phyloP scores from a whole-genome alignment of 2,888 invertebrate genomes.

The Lycophotia porphyrea region DNA sequence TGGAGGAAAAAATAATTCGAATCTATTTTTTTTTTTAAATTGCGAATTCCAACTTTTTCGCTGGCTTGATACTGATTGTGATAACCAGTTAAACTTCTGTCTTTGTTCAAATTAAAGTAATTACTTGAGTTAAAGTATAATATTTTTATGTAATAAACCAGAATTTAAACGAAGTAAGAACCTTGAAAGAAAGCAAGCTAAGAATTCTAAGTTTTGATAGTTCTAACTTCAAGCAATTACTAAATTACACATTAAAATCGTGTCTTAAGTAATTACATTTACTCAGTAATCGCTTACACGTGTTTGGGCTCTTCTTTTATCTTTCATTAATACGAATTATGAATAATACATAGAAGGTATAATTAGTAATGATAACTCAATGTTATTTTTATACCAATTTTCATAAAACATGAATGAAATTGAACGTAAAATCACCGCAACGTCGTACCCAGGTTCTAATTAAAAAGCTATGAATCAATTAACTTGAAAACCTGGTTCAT shows the following conservation, averaged over 20 bases:
- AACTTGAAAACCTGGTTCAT: conserved; percentile 55
- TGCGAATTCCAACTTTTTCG: too few relatives aligned
- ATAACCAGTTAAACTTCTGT: background rate
- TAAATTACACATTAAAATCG: too few relatives aligned
- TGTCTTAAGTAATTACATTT: too few relatives aligned
- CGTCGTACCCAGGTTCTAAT: conserved; percentile 43
- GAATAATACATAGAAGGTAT: background rate
- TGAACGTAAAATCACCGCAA: conserved; percentile 14
- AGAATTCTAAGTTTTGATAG: too few relatives aligned
- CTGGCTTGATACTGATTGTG: background rate
- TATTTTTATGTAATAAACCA: background rate
- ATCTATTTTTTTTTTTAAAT: background rate
- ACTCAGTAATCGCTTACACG: too few relatives aligned
- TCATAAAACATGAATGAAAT: conserved; percentile 23
- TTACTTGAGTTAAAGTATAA: background rate
- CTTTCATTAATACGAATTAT: background rate
- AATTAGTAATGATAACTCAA: background rate
- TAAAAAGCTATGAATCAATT: conserved; percentile 62
- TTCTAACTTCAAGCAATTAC: too few relatives aligned
- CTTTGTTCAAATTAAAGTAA: background rate
- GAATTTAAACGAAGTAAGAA: too few relatives aligned
- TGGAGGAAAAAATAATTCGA: background rate
- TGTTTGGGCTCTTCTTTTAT: too few relatives aligned
- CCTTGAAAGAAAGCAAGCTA: too few relatives aligned
- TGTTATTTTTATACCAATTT: conserved; percentile 8